phyloP scores from a whole-genome alignment of 2,113 vertebrate species.

The Ptilonorhynchus violaceus region DNA sequence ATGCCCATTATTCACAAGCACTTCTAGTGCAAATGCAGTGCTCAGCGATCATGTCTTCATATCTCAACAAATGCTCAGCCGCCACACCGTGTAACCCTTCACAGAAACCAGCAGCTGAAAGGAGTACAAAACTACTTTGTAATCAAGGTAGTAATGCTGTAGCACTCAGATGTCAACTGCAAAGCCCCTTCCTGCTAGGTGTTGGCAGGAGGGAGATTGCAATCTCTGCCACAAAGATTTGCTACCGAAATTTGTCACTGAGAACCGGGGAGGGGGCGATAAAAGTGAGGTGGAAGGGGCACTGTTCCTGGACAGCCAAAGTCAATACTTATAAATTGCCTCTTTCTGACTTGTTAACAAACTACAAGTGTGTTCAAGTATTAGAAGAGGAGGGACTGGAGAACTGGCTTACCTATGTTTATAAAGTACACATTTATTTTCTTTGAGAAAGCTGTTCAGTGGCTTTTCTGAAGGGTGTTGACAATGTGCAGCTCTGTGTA shows the following conservation, averaged over 20 bases:
- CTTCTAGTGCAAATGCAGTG: not conserved
- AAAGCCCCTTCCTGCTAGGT: not conserved
- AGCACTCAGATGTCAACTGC: not conserved
- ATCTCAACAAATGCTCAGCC: too few relatives aligned
- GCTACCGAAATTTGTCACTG: not conserved
- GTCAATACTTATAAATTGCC: not conserved
- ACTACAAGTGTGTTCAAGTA: not conserved
- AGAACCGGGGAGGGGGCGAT: accelerated
- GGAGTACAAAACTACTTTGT: not conserved
- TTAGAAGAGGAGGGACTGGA: not conserved
- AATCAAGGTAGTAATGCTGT: not conserved
- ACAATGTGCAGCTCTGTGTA: not conserved
- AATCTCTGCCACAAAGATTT: not conserved
- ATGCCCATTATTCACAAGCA: not conserved
- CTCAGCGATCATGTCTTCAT: not conserved
- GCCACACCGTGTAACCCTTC: not conserved
- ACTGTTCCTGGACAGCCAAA: not conserved
- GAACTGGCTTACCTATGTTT: not conserved
- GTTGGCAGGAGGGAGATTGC: not conserved
- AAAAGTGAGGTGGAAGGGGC: not conserved
- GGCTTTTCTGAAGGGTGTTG: not conserved
- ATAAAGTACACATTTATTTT: not conserved
- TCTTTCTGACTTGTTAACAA: not conserved
- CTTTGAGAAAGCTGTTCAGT: not conserved
- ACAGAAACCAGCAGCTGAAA: not conserved